Evolutionary conservation across 1,140 invertebrate species (phyloP).

Genomic region (Doryteuthis pealeii): DNA sequence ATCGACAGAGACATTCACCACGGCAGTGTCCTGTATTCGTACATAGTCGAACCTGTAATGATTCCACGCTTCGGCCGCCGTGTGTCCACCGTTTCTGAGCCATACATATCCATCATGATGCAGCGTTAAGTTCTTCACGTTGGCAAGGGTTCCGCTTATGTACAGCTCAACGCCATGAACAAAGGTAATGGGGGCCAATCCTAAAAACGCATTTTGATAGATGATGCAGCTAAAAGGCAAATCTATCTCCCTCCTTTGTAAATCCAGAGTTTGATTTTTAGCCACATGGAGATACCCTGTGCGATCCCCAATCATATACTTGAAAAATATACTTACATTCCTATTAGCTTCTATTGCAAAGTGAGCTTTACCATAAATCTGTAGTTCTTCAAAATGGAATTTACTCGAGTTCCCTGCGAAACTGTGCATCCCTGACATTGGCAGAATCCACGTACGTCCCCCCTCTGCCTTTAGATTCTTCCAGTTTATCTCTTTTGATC

Average conservation of each 20-base stretch:
- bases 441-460: conserved; percentile 45
- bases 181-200: conserved; percentile 42
- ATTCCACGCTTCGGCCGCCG: conserved; percentile 27
- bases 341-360: conserved; percentile 36
- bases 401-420: conserved; percentile 31
- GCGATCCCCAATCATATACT: conserved; percentile 50
- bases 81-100: conserved; percentile 45
- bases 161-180: conserved; percentile 50
- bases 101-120: conserved; percentile 48
- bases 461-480: conserved; percentile 32
- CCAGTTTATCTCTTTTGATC: conserved; percentile 40
- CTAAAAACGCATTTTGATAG: conserved; percentile 38
- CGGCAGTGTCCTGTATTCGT: conserved; percentile 40
- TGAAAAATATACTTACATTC: conserved; percentile 44
- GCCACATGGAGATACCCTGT: conserved; percentile 43
- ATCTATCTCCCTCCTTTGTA: conserved; percentile 42
- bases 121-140: conserved; percentile 42
- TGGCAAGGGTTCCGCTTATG: conserved; percentile 40
- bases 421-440: conserved; percentile 37
- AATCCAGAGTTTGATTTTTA: conserved; percentile 37
- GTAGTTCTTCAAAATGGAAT: conserved; percentile 45
- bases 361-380: conserved; percentile 48
- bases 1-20: conserved; percentile 43
- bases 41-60: conserved; percentile 37
- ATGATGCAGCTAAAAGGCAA: conserved; percentile 45